Evolutionary conservation across 2,888 invertebrate species (phyloP).

Genomic region (Lottia scabra): DNA sequence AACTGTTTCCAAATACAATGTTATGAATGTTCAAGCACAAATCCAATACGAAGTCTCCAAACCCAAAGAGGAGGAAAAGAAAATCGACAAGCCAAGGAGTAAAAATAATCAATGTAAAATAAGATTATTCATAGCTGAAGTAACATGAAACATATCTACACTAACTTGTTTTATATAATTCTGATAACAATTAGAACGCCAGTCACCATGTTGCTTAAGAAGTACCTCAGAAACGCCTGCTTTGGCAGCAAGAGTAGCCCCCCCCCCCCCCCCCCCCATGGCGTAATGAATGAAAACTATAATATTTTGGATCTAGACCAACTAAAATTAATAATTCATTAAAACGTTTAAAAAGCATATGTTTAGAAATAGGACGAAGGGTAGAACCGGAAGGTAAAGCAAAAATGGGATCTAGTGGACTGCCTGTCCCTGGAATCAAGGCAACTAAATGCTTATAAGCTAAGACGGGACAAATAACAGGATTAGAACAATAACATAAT

Average conservation of each 20-base stretch:
- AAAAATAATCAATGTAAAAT: background rate
- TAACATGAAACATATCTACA: conserved; percentile 4
- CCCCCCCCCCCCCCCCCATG: background rate
- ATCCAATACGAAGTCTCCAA: too few species aligned
- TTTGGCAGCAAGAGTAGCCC: background rate
- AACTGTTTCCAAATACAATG: too few species aligned
- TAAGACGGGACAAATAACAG: background rate
- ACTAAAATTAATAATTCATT: background rate
- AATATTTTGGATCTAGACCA: background rate
- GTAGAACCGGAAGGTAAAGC: background rate
- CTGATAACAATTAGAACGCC: background rate
- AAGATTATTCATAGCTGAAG: background rate
- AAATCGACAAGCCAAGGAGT: background rate
- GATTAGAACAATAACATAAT: background rate
- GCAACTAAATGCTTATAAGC: background rate
- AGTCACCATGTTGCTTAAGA: background rate
- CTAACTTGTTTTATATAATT: background rate
- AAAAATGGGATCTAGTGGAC: background rate
- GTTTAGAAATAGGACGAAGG: background rate
- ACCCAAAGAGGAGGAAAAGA: background rate
- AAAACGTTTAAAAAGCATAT: background rate
- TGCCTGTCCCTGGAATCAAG: background rate
- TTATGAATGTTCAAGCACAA: too few species aligned
- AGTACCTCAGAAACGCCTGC: background rate
- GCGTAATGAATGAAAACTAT: background rate